phyloP scores from a whole-genome alignment of 2,113 vertebrate species.

The Apistogramma diplotaenia region DNA sequence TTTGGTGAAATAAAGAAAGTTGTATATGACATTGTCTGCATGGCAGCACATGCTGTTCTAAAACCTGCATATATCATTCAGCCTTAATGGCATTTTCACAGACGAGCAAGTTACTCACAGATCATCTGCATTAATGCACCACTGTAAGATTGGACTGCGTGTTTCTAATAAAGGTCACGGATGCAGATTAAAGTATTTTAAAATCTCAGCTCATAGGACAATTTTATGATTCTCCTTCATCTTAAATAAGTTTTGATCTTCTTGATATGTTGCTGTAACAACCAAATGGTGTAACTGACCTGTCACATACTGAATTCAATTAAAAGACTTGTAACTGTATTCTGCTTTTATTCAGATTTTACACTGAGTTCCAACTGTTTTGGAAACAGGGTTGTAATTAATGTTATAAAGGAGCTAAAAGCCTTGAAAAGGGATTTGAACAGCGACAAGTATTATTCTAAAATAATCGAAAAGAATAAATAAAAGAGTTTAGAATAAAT shows the following conservation, averaged over 20 bases:
- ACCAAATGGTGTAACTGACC: no score
- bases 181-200: no score
- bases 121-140: not conserved
- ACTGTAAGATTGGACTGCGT: not conserved
- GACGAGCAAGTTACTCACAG: not conserved
- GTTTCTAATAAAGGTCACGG: no score
- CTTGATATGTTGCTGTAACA: not conserved
- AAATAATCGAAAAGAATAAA: not conserved
- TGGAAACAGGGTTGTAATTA: not conserved
- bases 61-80: not conserved
- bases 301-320: no score
- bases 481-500: not conserved
- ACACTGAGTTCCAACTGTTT: not conserved
- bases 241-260: not conserved
- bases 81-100: not conserved
- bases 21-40: not conserved
- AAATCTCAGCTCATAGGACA: not conserved
- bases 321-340: no score
- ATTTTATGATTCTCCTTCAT: not conserved
- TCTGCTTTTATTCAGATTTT: not conserved
- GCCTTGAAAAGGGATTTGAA: not conserved
- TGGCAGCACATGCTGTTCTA: not conserved
- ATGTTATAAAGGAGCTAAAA: constrained; percentile 7
- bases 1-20: not conserved
- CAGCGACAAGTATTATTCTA: not conserved